These are phyloP conservation scores for Ophion ventricosus DNA, from an alignment of 2,888 invertebrate species.

Conservation along the genomic window DNA sequence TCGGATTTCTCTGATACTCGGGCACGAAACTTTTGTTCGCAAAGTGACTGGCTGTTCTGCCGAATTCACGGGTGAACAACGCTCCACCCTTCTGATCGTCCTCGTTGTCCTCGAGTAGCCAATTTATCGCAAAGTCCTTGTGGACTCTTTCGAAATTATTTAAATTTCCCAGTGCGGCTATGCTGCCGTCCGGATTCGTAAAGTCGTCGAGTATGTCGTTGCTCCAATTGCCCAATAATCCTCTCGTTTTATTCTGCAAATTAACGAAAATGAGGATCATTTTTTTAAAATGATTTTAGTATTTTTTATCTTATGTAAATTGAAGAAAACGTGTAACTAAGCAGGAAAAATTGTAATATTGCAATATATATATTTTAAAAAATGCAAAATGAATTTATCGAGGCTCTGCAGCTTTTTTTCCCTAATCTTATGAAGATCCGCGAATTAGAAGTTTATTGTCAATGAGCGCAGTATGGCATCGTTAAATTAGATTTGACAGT, in stretches of 20 bases:
- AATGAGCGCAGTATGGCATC: no score
- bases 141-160: slow-evolving; percentile 90
- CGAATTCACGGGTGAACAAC: slow-evolving; percentile 91
- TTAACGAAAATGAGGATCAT: not conserved
- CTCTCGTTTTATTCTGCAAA: slow-evolving; percentile 93
- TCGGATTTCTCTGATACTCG: slow-evolving; percentile 88
- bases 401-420: no score
- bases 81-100: slow-evolving; percentile 89
- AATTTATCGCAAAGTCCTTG: slow-evolving; percentile 91
- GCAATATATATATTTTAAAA: no score
- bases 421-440: no score
- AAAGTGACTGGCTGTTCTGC: slow-evolving; percentile 91
- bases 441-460: no score
- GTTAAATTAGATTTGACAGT: no score
- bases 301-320: not conserved
- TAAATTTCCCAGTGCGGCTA: slow-evolving; percentile 85
- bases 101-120: slow-evolving; percentile 93
- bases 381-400: no score
- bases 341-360: no score
- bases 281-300: not conserved
- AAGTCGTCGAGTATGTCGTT: slow-evolving; percentile 93
- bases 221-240: slow-evolving; percentile 96
- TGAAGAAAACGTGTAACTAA: no score
- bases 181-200: slow-evolving; percentile 88
- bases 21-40: slow-evolving; percentile 91